Evolutionary conservation across 1,140 invertebrate species (phyloP), one percentile per base, ranked within the genome.

Genomic region (Fopius arisanus): DNA sequence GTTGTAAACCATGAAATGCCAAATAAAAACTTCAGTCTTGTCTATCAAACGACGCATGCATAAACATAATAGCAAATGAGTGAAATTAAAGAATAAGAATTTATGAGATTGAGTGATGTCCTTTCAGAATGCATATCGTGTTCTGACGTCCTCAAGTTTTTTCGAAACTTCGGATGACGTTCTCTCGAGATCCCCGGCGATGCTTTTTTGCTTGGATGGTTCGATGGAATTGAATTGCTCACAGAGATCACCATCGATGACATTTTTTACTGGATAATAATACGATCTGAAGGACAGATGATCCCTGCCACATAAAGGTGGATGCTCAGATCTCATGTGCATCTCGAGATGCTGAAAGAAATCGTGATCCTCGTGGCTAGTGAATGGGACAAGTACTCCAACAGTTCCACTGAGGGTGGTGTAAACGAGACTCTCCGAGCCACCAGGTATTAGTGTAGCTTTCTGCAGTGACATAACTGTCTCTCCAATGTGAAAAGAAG

Each of bases 281-380:
- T 97, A 98, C 26, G 97, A 99, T 74, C 98, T 91, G 86, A 96
- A 99, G 0, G 97, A 97, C 1, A 99, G 89, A 89, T 99, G 98
- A 89, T 99, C 98, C 21, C 98, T 89, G 1, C 98, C 98, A 89
- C 97, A 99, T 0, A 99, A 86, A 0, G 98, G 97, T 0, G 96
- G 92, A 87, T 99, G 96, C 87, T 99, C 98, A 63, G 96, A 96
- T 48, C 98, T 89, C 97, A 99, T 98, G 85, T 99, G 97, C 98
- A 99, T 99, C 86, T 99, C 98, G 67, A 99, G 88, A 89, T 99
- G 96, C 86, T 99, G 98, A 89, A 99, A 99, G 83, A 99, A 99
- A 83, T 99, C 98, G 79, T 98, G 97, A 86, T 99, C 98, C 90
- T 99, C 98, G 81, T 98, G 94, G 29, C 97, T 98, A 0, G 97